Evolutionary conservation across 1,140 invertebrate genomes (phyloP).

Genomic region (Samia ricini): DNA sequence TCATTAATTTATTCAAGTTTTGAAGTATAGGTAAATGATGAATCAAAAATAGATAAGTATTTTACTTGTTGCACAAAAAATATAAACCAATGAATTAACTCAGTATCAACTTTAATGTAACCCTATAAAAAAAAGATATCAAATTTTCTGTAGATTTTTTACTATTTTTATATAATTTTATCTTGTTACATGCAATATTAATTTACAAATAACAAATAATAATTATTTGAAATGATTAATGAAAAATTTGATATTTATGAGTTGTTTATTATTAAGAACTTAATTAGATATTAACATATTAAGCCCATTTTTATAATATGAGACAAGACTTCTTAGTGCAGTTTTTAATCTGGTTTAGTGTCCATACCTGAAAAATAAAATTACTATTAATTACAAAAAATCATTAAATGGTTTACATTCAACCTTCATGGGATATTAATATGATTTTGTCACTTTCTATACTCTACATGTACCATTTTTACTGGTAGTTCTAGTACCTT

Average conservation of each 20-base stretch:
- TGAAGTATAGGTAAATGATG: too few relatives aligned
- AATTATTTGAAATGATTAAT: slow-evolving; percentile 49
- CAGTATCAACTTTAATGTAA: not conserved
- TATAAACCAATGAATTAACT: not conserved
- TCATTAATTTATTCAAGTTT: too few relatives aligned
- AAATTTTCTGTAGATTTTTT: slow-evolving; percentile 20
- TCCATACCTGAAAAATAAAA: slow-evolving; percentile 76
- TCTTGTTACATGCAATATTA: slow-evolving; percentile 28
- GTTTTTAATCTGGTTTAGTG: slow-evolving; percentile 52
- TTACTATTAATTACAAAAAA: not conserved
- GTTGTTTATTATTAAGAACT: slow-evolving; percentile 49
- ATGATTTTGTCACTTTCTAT: too few relatives aligned
- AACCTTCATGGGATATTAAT: too few relatives aligned
- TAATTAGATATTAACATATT: slow-evolving; percentile 46
- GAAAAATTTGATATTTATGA: slow-evolving; percentile 38
- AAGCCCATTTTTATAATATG: slow-evolving; percentile 20
- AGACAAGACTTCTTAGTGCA: not conserved
- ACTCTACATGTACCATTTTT: too few relatives aligned
- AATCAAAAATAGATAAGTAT: too few relatives aligned
- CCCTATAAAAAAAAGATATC: not conserved
- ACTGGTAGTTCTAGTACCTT: too few relatives aligned
- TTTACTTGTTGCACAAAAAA: not conserved
- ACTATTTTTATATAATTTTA: slow-evolving; percentile 44
- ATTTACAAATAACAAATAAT: slow-evolving; percentile 35
- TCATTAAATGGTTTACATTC: too few relatives aligned